Evolutionary conservation across 2,888 invertebrate genomes (phyloP).

Genomic region (Agonopterix alstromeriana): DNA sequence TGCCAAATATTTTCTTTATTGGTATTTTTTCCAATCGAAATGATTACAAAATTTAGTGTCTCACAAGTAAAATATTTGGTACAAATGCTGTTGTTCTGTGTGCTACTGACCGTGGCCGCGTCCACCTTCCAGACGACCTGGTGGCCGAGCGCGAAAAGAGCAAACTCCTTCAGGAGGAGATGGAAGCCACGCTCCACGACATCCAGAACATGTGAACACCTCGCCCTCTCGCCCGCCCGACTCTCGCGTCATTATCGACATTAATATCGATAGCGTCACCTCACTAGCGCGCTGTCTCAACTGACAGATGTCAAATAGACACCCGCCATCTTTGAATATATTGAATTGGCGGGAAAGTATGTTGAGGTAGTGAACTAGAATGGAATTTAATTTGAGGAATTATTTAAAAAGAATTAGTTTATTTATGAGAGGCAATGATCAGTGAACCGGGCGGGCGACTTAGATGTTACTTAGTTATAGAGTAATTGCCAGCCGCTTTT

Average conservation of each 20-base stretch:
- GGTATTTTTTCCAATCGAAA: neutral
- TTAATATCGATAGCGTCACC: constrained; percentile 13
- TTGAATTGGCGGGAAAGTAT: constrained; percentile 14
- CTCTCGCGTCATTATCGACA: constrained; percentile 26
- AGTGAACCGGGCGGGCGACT: constrained; percentile 48
- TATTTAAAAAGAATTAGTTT: constrained; percentile 15
- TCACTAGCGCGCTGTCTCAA: constrained; percentile 19
- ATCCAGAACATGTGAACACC: constrained; percentile 97
- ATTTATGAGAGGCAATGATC: constrained; percentile 11
- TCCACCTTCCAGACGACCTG: constrained; percentile 91
- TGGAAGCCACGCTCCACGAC: constrained; percentile 99
- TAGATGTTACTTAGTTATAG: constrained; percentile 63
- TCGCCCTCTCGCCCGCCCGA: constrained; percentile 30
- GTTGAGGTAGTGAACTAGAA: constrained; percentile 12
- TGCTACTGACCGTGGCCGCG: constrained; percentile 66
- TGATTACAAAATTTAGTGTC: neutral
- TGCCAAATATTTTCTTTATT: constrained; percentile 27
- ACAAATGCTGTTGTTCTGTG: constrained; percentile 41
- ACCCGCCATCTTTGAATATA: constrained; percentile 16
- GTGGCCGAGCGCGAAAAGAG: constrained; percentile 96
- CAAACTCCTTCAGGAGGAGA: constrained; percentile 97
- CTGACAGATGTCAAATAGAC: constrained; percentile 15
- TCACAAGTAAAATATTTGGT: constrained; percentile 22
- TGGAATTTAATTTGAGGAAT: constrained; percentile 12
- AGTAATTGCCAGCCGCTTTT: constrained; percentile 74